phyloP scores from a whole-genome alignment of 2,113 vertebrate species.

The Nyctereutes procyonoides region DNA sequence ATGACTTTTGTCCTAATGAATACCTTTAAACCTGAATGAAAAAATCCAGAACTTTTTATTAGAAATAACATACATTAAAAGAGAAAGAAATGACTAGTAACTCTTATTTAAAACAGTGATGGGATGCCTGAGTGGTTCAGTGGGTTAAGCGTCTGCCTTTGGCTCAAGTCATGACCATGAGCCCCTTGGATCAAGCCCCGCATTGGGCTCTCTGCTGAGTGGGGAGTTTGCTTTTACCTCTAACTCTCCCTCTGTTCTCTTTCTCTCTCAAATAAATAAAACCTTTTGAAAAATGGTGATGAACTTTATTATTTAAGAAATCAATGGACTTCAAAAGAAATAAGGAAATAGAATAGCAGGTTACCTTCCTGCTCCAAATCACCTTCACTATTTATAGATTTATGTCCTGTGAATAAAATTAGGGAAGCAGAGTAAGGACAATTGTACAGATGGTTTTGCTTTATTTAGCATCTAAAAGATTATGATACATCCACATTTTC shows the following conservation, averaged over 20 bases:
- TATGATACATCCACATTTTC: background rate
- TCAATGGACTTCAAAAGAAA: background rate
- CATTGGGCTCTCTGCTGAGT: too few species aligned
- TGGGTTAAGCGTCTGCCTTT: too few species aligned
- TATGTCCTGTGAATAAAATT: background rate
- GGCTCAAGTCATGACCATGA: too few species aligned
- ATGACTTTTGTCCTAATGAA: background rate
- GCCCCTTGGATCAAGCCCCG: too few species aligned
- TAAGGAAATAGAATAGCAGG: background rate
- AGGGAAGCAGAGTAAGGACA: background rate
- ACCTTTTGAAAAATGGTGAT: background rate
- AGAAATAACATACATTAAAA: background rate
- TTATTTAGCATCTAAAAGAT: slow-evolving; percentile 39
- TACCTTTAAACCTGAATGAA: background rate
- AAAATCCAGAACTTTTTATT: background rate
- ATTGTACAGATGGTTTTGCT: background rate
- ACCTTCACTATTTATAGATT: background rate
- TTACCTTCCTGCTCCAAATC: background rate
- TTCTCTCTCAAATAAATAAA: too few species aligned
- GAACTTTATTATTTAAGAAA: slow-evolving; percentile 25
- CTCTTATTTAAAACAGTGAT: background rate
- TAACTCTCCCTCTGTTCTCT: too few species aligned
- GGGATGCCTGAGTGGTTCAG: too few species aligned
- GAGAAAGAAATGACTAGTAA: background rate
- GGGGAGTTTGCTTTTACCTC: too few species aligned